Conservation (phyloP, 2,888 invertebrate species). For the Octodonta nipae region DNA sequence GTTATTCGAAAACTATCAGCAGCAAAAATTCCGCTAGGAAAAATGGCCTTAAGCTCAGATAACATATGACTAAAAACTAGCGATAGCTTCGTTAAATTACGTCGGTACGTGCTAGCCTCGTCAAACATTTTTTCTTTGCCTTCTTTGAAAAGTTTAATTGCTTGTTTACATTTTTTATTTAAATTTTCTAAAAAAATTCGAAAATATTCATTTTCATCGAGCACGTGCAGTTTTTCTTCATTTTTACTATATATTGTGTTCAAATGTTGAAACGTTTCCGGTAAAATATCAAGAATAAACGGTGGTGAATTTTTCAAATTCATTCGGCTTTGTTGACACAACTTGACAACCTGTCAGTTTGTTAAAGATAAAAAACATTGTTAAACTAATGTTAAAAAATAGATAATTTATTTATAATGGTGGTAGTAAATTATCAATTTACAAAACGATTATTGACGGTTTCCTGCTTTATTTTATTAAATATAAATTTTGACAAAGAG, state of each 20-base stretch:
- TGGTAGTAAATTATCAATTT: too few species aligned
- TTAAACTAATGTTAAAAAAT: too few species aligned
- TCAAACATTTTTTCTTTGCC: slow-evolving; percentile 98
- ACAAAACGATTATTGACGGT: too few species aligned
- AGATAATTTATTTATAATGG: too few species aligned
- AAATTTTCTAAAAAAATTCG: too few species aligned
- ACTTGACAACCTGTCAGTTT: too few species aligned
- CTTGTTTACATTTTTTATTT: slow-evolving; percentile 96
- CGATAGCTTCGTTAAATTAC: slow-evolving; percentile 92
- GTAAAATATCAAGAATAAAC: slow-evolving; percentile 95
- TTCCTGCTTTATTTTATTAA: too few species aligned
- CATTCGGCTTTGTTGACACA: slow-evolving; percentile 97
- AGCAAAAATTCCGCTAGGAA: slow-evolving; percentile 87
- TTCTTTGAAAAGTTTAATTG: slow-evolving; percentile 93
- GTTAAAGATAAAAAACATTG: too few species aligned
- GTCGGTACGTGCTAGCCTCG: slow-evolving; percentile 85
- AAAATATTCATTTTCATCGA: slow-evolving; percentile 89
- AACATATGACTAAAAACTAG: slow-evolving; percentile 99
- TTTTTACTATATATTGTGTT: slow-evolving; percentile 89
- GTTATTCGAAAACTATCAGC: slow-evolving; percentile 97
- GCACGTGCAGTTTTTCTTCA: slow-evolving; percentile 82
- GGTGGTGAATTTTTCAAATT: slow-evolving; percentile 98
- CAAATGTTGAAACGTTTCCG: slow-evolving; percentile 95
- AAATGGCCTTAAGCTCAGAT: slow-evolving; percentile 94
- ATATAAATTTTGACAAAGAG: too few species aligned